Conservation (phyloP, 2,888 invertebrate species). For the Stictocephala bisonia region DNA sequence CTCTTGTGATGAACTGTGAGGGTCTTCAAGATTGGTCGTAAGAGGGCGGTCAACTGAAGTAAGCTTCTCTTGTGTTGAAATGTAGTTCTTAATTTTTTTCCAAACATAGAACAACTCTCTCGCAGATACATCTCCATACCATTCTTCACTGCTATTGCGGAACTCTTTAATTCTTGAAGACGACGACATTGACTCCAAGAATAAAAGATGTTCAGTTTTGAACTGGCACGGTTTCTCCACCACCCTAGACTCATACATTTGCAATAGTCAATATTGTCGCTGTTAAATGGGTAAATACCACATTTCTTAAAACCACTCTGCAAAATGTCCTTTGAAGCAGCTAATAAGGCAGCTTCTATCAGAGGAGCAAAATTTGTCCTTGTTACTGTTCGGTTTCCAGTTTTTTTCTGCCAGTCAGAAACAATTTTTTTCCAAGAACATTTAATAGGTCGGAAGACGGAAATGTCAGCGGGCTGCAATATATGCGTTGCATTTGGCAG, state of each 20-base stretch:
- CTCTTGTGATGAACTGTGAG: too few relatives aligned
- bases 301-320: neutral
- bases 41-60: too few relatives aligned
- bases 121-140: too few relatives aligned
- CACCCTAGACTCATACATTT: slow-evolving; percentile 15
- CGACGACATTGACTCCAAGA: too few relatives aligned
- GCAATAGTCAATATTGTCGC: slow-evolving; percentile 3
- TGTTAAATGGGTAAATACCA: neutral
- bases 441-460: neutral
- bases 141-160: too few relatives aligned
- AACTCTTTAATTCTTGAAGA: too few relatives aligned
- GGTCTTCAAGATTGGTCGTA: too few relatives aligned
- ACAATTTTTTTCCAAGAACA: slow-evolving; percentile 10
- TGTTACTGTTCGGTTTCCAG: slow-evolving; percentile 2
- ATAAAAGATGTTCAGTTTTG: too few relatives aligned
- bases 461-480: neutral
- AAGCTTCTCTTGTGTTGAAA: too few relatives aligned
- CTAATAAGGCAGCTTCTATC: neutral
- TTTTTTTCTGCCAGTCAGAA: slow-evolving; percentile 17
- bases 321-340: neutral
- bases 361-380: slow-evolving; percentile 27
- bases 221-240: too few relatives aligned
- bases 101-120: too few relatives aligned
- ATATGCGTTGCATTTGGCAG: slow-evolving; percentile 2
- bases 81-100: too few relatives aligned